Evolutionary conservation across 1,140 invertebrate genomes (phyloP), one percentile per base, ranked within the genome.

Genomic region (Monomorium pharaonis): DNA sequence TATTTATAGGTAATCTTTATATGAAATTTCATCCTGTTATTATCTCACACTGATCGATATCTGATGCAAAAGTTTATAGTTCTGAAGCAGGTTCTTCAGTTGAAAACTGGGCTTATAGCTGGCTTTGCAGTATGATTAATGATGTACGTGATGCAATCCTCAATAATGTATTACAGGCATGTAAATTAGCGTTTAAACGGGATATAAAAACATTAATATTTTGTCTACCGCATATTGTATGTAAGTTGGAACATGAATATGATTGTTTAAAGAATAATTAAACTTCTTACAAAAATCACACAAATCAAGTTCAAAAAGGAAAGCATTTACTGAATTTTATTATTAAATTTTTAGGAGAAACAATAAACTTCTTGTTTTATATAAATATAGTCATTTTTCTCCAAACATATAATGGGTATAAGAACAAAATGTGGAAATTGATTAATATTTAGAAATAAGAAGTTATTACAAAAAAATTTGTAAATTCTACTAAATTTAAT

Each of bases 51-150:
- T 12, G 6, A 58, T n/a, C 24, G 10, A n/a, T 42, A 54, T 54
- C 18, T 69, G 1, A 67, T 77, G 51, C 12, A 62, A 47, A 77
- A 60, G 70, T 84, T 93, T 93, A 96, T 92, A 97, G 97, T 37
- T 97, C 97, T 5, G 95, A 95, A 77, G 95, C 95, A 72, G 96
- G 96, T 42, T 95, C 96, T 24, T 96, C 96, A 33, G 97, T 97
- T 89, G 95, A 97, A 88, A 95, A 96, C 86, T 98, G 97, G 97
- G 96, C 97, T n/a, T 96, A 96, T 86, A 97, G 96, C 95, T 97
- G 95, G 95, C 95, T 95, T 65, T 93, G 93, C 60, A 95, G 91
- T 67, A 94, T 95, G 92, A 92, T 90, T 6, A 89, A 51, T 65
- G 86, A 75, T 51, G 85, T 95, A 6, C 85, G 87, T 3, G 62